Evolutionary conservation across 53 echinoderm and acorn worm genomes (phyloP).

Genomic region (Mesocentrotus franciscanus): DNA sequence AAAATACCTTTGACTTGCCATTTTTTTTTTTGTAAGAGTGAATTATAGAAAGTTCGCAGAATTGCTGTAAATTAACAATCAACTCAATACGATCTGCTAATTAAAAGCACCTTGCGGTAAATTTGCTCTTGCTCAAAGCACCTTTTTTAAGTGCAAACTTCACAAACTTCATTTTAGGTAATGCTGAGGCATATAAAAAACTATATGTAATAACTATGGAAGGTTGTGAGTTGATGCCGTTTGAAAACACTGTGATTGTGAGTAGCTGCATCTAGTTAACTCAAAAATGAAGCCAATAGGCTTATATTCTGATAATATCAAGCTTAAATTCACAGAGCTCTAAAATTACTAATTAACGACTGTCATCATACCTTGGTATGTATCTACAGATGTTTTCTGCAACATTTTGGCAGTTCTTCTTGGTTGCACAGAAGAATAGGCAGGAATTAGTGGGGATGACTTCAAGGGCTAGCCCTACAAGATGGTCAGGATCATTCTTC

Average conservation of each 20-base stretch:
- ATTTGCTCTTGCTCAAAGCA: no score
- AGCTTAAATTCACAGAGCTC: background rate
- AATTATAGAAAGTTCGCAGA: no score
- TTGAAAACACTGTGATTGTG: background rate
- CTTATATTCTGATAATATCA: background rate
- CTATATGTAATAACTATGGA: background rate
- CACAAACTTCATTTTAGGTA: no score
- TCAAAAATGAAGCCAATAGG: background rate
- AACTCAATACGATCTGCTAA: no score
- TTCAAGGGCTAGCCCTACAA: slow-evolving; percentile 88
- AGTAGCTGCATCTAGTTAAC: background rate
- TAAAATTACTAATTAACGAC: background rate
- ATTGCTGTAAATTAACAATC: no score
- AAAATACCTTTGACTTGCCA: no score
- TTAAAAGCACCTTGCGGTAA: no score
- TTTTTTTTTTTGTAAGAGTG: no score
- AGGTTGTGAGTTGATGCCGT: background rate
- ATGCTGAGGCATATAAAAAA: no score
- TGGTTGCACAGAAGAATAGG: slow-evolving; percentile 96
- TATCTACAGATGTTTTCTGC: slow-evolving; percentile 91
- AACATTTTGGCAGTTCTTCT: slow-evolving; percentile 97
- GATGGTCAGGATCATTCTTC: slow-evolving; percentile 90
- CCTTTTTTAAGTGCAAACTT: no score
- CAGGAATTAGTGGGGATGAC: slow-evolving; percentile 93
- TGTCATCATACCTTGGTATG: slow-evolving; percentile 78